phyloP scores from a whole-genome alignment of 2,113 vertebrate species.

The Motacilla tschutschensis region DNA sequence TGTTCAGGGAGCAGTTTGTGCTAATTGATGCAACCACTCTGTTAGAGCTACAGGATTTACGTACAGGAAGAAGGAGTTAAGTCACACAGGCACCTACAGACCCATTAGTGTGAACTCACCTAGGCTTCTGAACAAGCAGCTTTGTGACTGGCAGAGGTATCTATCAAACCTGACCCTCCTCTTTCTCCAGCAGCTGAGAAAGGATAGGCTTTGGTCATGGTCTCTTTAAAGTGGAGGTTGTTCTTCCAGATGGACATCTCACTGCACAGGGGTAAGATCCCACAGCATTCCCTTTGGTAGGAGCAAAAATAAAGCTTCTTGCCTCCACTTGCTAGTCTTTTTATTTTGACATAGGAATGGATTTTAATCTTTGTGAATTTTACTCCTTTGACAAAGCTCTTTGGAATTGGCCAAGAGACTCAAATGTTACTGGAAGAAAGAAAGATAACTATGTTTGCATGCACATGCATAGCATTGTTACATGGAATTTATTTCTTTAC shows the following conservation, averaged over 20 bases:
- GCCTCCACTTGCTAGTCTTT: not conserved
- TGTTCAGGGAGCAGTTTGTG: not conserved
- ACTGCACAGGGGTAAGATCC: not conserved
- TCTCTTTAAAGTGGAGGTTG: not conserved
- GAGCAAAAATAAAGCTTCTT: not conserved
- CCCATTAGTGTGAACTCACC: not conserved
- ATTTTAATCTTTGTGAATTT: not conserved
- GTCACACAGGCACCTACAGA: not conserved
- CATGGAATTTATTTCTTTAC: not conserved
- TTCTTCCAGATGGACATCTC: not conserved
- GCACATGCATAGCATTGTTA: not conserved
- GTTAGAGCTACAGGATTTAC: not conserved
- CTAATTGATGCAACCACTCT: not conserved
- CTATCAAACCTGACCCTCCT: not conserved
- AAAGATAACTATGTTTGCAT: not conserved
- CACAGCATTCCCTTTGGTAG: not conserved
- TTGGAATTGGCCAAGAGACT: not conserved
- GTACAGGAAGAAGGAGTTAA: not conserved
- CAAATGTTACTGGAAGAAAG: not conserved
- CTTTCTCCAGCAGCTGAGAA: not conserved
- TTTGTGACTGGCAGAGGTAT: not conserved
- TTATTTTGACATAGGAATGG: not conserved
- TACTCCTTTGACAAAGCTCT: not conserved
- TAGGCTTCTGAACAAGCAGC: not conserved
- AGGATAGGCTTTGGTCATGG: not conserved